A percentile compares a stretch with the other conserved stretches of the same genome.
Conservation (phyloP, 2,888 invertebrate genomes). For the Agrotis segetum region DNA sequence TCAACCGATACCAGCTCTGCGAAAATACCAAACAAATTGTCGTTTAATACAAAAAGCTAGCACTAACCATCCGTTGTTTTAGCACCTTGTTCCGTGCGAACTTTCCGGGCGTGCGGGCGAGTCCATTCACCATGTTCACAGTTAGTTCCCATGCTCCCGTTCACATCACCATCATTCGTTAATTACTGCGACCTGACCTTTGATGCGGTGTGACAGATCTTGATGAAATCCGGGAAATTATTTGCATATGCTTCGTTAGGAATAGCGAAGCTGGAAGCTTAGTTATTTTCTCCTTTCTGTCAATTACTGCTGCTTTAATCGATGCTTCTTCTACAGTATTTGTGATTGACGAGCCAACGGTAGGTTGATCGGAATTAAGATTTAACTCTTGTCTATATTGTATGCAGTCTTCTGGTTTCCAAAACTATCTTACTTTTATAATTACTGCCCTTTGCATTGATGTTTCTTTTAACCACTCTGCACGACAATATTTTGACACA, state of each 20-base stretch:
- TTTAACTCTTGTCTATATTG: not conserved
- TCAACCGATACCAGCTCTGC: constrained; percentile 38
- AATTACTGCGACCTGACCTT: constrained; percentile 82
- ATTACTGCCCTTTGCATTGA: not conserved
- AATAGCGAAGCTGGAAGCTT: not conserved
- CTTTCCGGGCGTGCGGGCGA: constrained; percentile 68
- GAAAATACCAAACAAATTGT: constrained; percentile 60
- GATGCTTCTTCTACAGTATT: not conserved
- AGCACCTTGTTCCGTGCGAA: constrained; percentile 71
- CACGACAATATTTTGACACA: no score
- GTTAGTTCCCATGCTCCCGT: constrained; percentile 86
- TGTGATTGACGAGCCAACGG: not conserved
- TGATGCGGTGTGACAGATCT: constrained; percentile 75
- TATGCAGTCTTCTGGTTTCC: no score
- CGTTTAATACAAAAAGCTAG: constrained; percentile 57
- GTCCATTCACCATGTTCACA: constrained; percentile 71
- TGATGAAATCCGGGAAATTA: constrained; percentile 69
- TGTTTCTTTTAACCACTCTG: not conserved
- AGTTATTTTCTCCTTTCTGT: not conserved
- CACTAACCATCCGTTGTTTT: constrained; percentile 52
- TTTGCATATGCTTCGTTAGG: constrained; percentile 48
- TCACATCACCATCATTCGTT: constrained; percentile 83
- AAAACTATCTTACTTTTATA: not conserved
- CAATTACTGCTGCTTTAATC: not conserved
- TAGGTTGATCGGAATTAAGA: not conserved